Evolutionary conservation across 2,113 vertebrate genomes (phyloP).

Genomic region (Cheirogaleus medius): DNA sequence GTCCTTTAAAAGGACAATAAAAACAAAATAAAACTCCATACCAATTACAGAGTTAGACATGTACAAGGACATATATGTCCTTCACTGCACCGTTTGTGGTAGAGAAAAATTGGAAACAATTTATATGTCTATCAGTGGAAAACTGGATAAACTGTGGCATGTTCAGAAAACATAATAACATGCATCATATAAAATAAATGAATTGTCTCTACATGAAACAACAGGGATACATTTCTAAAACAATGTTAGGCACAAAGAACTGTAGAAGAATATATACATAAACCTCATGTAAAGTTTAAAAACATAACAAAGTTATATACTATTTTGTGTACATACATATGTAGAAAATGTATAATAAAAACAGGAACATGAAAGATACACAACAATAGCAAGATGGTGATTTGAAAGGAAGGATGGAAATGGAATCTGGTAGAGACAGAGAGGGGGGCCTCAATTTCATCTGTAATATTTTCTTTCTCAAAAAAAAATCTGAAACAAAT

Average conservation of each 20-base stretch:
- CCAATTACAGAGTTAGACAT: background rate
- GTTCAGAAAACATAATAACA: background rate
- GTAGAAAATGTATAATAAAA: background rate
- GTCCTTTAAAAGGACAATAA: conserved; percentile 16
- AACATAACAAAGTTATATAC: background rate
- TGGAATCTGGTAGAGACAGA: background rate
- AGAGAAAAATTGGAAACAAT: background rate
- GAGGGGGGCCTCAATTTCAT: background rate
- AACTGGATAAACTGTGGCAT: background rate
- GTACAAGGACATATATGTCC: background rate
- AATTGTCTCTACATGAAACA: background rate
- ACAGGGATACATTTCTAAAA: background rate
- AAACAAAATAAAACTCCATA: conserved; percentile 9
- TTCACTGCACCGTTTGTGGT: background rate
- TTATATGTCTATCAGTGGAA: background rate
- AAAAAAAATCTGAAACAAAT: background rate
- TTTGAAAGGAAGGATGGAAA: background rate
- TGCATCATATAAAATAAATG: background rate
- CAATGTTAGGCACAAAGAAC: background rate
- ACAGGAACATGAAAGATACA: background rate
- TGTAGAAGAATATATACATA: background rate
- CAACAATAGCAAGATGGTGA: background rate
- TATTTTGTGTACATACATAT: background rate
- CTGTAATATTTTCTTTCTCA: background rate
- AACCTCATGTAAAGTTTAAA: background rate